Evolutionary conservation across 2,888 invertebrate genomes (phyloP), one percentile per base, ranked within the genome.

Genomic region (Cacoxenus indagator): DNA sequence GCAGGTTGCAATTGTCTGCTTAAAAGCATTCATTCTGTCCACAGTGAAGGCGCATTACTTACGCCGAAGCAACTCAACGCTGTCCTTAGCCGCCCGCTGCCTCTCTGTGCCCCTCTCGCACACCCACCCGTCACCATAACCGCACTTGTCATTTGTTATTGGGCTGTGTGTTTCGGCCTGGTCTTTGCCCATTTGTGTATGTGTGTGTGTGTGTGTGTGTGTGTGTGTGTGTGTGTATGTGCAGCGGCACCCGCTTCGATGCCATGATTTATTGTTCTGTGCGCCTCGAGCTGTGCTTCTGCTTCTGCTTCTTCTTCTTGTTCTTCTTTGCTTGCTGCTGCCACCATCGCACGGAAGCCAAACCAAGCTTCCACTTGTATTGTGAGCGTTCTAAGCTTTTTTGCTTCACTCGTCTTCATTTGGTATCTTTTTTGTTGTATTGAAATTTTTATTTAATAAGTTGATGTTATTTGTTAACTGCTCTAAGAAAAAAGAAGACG

Each of bases 1-100:
- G 83, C 83, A 81, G 86, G 84, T 85, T 84, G 81, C 85, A 84
- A 85, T 85, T 85, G 86, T 84, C 84, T 84, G 76, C 84, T 82
- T 85, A 84, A 85, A 82, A 81, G 81, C 81, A 82, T 72, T 81
- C 81, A 81, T 81, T 81, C 82, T 81, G 81, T 83, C 83, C 80
- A 80, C 81, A 83, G 81, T 83, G 82, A 83, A 81, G 83, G 82
- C 82, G 81, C 83, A 81, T 81, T 83, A 80, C 80, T 81, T 82
- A 82, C 78, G 24, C 14, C 79, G 70, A 46, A 29, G 27, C 64
- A 24, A 24, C 14, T 11, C 61, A 54, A 64, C 54, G 54, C 51
- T 27, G n/a, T 31, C 4, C 78, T 76, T 82, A 77, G 67, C 76
- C 59, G 55, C 9, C 43, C 55, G 55, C 67, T 37, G 37, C 37